Conservation (phyloP, 2,888 invertebrate genomes). For the Aplocera efformata region DNA sequence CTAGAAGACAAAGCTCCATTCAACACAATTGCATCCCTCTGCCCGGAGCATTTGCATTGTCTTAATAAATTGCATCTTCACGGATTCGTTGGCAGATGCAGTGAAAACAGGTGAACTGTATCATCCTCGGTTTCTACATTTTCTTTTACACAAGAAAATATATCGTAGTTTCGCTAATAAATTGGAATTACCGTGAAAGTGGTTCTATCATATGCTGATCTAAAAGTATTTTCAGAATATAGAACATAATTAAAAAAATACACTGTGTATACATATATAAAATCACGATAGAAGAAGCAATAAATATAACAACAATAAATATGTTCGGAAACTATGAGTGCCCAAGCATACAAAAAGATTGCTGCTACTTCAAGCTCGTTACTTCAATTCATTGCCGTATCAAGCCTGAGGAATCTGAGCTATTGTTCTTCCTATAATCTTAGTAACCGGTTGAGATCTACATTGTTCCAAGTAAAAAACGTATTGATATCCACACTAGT, state of each 20-base stretch:
- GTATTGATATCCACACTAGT: conserved; percentile 18
- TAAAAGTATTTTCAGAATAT: no score
- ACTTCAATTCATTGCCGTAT: conserved; percentile 20
- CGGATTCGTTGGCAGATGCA: conserved; percentile 21
- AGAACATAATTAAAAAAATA: no score
- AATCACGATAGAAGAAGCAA: no score
- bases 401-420: conserved; percentile 21
- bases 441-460: conserved; percentile 22
- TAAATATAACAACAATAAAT: no score
- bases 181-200: no score
- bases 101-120: conserved; percentile 25
- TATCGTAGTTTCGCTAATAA: conserved; percentile 3
- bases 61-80: conserved; percentile 27
- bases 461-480: conserved; percentile 26
- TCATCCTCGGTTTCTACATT: conserved; percentile 2
- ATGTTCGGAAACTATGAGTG: not conserved
- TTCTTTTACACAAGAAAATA: conserved; percentile 10
- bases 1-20: conserved; percentile 26
- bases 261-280: no score
- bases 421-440: conserved; percentile 28
- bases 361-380: conserved; percentile 17
- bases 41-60: conserved; percentile 25
- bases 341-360: conserved; percentile 5
- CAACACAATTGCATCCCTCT: conserved; percentile 27
- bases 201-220: no score